Conservation (phyloP, 2,113 vertebrate species). For the Psilopsiagon aurifrons region DNA sequence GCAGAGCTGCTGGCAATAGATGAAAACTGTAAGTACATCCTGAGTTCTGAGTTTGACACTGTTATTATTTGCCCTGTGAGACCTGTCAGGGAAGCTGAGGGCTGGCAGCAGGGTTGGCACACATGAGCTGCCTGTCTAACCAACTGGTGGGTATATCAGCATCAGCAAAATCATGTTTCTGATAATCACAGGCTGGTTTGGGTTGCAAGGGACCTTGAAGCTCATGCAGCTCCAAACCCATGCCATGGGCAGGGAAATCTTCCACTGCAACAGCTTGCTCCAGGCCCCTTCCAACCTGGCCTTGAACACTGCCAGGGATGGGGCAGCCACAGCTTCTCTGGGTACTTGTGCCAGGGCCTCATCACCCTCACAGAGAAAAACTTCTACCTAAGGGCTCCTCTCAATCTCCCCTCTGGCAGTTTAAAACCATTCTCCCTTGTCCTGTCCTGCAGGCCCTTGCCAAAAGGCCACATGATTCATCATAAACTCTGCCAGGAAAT, state of each 20-base stretch:
- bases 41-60: not conserved
- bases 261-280: not conserved
- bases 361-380: not conserved
- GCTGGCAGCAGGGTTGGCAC: not conserved
- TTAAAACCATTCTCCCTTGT: not conserved
- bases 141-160: fast-evolving
- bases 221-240: not conserved
- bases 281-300: not conserved
- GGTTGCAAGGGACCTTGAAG: not conserved
- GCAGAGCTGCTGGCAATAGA: fast-evolving
- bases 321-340: not conserved
- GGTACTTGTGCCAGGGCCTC: not conserved
- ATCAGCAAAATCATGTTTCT: not conserved
- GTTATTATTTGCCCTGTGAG: not conserved
- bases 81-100: not conserved
- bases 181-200: not conserved
- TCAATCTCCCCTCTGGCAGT: not conserved
- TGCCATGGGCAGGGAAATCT: not conserved
- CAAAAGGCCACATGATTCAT: not conserved
- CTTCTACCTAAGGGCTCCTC: not conserved
- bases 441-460: not conserved
- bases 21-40: not conserved
- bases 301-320: not conserved
- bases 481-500: not conserved
- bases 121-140: not conserved